These are phyloP conservation scores for Furcifer pardalis DNA, from an alignment of 2,797 vertebrate species.

Conservation along the genomic window DNA sequence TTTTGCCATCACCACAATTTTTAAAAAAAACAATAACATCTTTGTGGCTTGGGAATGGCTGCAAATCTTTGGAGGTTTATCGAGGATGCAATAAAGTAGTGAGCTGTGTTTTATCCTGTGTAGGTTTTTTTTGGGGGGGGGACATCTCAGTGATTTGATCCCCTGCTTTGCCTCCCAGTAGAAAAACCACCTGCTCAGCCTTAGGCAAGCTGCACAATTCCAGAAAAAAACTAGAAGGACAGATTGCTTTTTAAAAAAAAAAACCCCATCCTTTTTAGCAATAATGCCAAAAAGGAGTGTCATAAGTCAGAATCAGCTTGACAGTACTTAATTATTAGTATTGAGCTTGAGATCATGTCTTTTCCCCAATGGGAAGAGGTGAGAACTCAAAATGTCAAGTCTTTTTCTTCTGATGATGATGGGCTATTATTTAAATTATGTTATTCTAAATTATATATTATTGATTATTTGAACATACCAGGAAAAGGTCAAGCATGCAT, in stretches of 20 bases:
- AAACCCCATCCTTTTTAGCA: too few relatives aligned
- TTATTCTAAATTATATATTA: not conserved
- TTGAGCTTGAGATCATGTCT: not conserved
- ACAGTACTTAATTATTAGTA: too few relatives aligned
- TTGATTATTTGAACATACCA: not conserved
- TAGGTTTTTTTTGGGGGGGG: too few relatives aligned
- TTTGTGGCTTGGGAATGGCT: not conserved
- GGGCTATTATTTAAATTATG: constrained; percentile 1
- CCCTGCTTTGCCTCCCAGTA: too few relatives aligned
- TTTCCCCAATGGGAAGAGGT: not conserved
- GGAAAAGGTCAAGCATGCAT: not conserved
- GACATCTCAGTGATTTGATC: too few relatives aligned
- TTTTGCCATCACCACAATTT: not conserved
- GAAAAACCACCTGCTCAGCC: too few relatives aligned
- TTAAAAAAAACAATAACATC: not conserved
- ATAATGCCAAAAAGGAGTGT: too few relatives aligned
- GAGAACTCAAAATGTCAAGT: not conserved
- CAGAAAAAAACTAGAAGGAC: too few relatives aligned
- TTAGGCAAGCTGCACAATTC: too few relatives aligned
- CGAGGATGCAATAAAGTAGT: not conserved
- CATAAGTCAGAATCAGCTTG: too few relatives aligned
- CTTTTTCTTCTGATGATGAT: not conserved
- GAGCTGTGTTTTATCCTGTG: not conserved
- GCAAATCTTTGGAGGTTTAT: not conserved
- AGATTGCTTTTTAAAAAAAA: too few relatives aligned